Evolutionary conservation across 2,113 vertebrate genomes (phyloP), one percentile per base, ranked within the genome.

Genomic region (Dasyprocta punctata): DNA sequence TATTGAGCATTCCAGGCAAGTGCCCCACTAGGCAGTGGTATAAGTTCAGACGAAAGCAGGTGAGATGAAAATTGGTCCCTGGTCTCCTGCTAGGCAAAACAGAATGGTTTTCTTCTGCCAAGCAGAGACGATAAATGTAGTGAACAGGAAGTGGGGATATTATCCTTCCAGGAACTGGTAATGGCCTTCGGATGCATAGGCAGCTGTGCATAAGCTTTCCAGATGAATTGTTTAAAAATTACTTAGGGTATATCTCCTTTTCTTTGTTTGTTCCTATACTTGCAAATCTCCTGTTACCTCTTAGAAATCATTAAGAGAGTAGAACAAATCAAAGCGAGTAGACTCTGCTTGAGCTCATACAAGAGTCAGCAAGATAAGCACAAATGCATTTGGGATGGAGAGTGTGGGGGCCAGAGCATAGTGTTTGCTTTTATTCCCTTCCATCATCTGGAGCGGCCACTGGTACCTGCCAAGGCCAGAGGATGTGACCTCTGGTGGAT

Each of bases 151-250:
- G 90, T 93, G 41, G 63, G 54, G 41, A 87, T 89, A 95, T 97
- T 97, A 96, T 94, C 93, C 94, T 97, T 97, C 89, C 61, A 98
- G 94, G 89, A 97, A 96, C 96, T 84, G 71, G 71, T 92, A 97
- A 97, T 96, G 96, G 86, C 89, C 80, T 97, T 97, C 73, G 75
- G 91, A 96, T 1, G 2, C 13, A 0, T 69, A 92, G 67, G 83
- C 93, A 91, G 94, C 90, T 96, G 93, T 65, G 91, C 75, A 63
- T 94, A 94, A 92, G 33, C 94, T 97, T 94, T 97, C 94, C 85
- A 95, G 95, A 94, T 81, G 95, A 98, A 96, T 96, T 96, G 95
- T 92, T 95, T 97, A 95, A 98, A 97, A 97, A 94, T 90, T 96
- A 93, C 94, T 98, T 95, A 82, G 61, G 92, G 86, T 75, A 38